These are phyloP conservation scores for Acropternis orthonyx DNA, from an alignment of 2,797 vertebrate species.

Conservation along the genomic window DNA sequence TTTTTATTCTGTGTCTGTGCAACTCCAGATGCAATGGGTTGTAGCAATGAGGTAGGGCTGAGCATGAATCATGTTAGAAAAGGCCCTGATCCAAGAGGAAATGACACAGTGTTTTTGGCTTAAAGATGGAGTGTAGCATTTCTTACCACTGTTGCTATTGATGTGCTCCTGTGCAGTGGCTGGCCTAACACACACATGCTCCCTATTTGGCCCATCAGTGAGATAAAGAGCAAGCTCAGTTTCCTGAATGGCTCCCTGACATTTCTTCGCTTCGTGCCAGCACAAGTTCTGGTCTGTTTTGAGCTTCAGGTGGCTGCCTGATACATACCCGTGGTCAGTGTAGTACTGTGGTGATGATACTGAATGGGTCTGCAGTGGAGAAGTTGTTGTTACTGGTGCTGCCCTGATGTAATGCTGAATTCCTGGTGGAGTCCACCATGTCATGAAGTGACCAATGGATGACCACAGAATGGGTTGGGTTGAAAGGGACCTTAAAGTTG, in stretches of 20 bases:
- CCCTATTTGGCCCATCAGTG: not conserved
- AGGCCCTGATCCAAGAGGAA: slow-evolving; percentile 1
- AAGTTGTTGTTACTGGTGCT: not conserved
- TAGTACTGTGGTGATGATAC: not conserved
- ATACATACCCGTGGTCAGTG: not conserved
- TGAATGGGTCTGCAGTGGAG: not conserved
- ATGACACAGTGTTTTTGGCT: not conserved
- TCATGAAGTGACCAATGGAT: not conserved
- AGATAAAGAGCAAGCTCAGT: not conserved
- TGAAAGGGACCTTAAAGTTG: not conserved
- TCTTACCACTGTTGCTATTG: not conserved
- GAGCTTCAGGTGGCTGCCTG: not conserved
- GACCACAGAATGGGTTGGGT: too few species aligned
- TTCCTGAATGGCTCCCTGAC: not conserved
- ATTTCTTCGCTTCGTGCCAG: not conserved
- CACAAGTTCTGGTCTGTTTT: not conserved
- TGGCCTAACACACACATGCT: not conserved
- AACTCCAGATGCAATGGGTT: not conserved
- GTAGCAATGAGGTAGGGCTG: not conserved
- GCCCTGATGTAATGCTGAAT: not conserved
- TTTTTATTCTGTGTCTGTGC: not conserved
- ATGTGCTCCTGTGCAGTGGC: not conserved
- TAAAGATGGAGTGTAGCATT: not conserved
- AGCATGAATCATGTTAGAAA: not conserved
- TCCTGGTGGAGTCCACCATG: not conserved